phyloP scores from a whole-genome alignment of 2,797 vertebrate genomes.

The Eulemur coronatus region DNA sequence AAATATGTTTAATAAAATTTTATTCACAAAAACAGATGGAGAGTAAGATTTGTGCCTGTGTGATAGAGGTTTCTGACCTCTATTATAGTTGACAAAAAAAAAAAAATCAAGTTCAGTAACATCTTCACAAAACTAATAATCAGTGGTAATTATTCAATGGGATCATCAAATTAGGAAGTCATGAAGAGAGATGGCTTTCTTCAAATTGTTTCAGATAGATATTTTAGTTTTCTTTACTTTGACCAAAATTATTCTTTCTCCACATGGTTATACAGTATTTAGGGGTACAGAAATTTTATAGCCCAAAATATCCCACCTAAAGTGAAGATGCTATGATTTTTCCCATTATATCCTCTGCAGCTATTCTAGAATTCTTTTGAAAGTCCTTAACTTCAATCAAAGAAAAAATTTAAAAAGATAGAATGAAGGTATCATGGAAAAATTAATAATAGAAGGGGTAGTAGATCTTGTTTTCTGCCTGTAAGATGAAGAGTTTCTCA shows the following conservation, averaged over 20 bases:
- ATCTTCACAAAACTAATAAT: background rate
- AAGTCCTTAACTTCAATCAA: background rate
- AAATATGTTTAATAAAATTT: background rate
- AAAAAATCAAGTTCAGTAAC: background rate
- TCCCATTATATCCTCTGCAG: background rate
- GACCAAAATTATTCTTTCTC: background rate
- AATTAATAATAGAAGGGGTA: background rate
- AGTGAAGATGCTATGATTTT: background rate
- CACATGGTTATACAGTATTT: background rate
- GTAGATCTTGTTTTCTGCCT: accelerated
- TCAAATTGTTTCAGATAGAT: background rate
- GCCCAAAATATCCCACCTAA: background rate
- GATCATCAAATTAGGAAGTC: background rate
- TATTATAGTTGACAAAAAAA: background rate
- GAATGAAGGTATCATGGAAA: background rate
- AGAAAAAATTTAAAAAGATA: background rate
- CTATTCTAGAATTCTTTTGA: background rate
- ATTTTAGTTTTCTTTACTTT: background rate
- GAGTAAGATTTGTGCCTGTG: background rate
- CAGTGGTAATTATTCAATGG: background rate
- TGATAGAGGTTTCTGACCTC: background rate
- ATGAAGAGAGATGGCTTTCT: background rate
- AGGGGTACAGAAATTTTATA: background rate
- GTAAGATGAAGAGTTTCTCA: background rate
- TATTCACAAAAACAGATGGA: background rate